Evolutionary conservation across 2,888 invertebrate genomes (phyloP), one percentile per base, ranked within the genome.

Genomic region (Thysanoteuthis rhombus): DNA sequence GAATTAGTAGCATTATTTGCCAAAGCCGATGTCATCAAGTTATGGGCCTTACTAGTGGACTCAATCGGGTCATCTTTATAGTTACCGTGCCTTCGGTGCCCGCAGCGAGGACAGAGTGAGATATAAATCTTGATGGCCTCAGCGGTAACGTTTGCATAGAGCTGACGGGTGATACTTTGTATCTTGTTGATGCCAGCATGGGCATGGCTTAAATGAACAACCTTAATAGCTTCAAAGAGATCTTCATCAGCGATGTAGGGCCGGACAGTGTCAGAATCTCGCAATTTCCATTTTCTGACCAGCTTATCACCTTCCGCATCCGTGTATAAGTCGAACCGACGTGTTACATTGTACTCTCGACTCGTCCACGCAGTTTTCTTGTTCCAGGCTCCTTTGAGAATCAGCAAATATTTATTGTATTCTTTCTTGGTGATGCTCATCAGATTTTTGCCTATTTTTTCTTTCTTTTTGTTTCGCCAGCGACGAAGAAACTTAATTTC

Each of bases 101-200:
- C n/a, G 32, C 92, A 92, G n/a, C 92, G 40, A 12, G 92, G 42
- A 92, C 92, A 92, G 12, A 92, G 25, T 0, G 92, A 42, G n/a
- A 92, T 92, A 92, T 92, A 92, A 45, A 92, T 92, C 32, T 92
- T 92, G 19, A 92, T 92, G 2, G 92, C 92, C 40, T 92, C 92
- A 6, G 92, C 28, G 0, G 92, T 92, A 12, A 92, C 92, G 36
- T 92, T 92, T 6, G 92, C 92, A 92, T 92, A 92, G 1, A 92
- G 45, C 12, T 92, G 92, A 42, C 92, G 92, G 5, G 92, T 92
- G 28, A 92, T 92, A 36, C n/a, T 92, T n/a, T 92, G 92, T 1
- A 92, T 92, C 32, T n/a, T 39, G 92, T 92, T 92, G 42, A 92
- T 92, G 45, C 92, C 92, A 32, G 92, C 92, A 32, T 92, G 92